Base-by-base conservation (phyloP, 1,140 invertebrate species). In the Mesaphorura yosii region DNA sequence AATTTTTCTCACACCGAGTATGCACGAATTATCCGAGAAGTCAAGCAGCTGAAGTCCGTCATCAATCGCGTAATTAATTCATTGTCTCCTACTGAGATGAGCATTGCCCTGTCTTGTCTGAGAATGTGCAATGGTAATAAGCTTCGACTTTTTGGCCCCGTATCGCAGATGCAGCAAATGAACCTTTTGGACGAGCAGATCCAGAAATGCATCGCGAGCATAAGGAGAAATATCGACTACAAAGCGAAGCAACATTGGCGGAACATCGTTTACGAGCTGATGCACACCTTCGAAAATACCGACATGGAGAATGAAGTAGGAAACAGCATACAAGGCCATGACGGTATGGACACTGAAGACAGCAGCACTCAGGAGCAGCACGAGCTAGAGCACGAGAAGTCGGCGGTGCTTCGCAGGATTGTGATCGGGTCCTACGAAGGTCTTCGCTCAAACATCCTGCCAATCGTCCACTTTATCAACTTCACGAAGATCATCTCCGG, bases 191-290 rank as follows among this genome's bases (percentile, higher is more conserved):
- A 57, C 38, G 55, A 57, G 34, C 19, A 34, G 34, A 15, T 48
- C 3, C 39, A 53, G 25, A 57, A 53, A 38, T 57, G 55, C 27
- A 44, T 57, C 15, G 34, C 45, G 14, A 49, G 48, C 15, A 57
- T 57, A 12, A 48, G 19, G 4, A 37, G 31, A n/a, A 42, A 46
- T 27, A 57, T 53, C 39, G 31, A 50, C 23, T 40, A 46, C 12
- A 26, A 48, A 45, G 55, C 55, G 3, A 14, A 40, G n/a, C 48
- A 53, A 53, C 48, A 57, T 40, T 57, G 55, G 55, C n/a, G n/a
- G n/a, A n/a, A n/a, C n/a, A n/a, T n/a, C n/a, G n/a, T n/a, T n/a
- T 45, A 53, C 12, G 50, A 57, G 40, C 48, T 53, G n/a, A 25
- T 57, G 4, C 44, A 38, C 7, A 51, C 51, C 23, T 31, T 48